phyloP scores from a whole-genome alignment of 2,888 invertebrate species.

The Myopa testacea region DNA sequence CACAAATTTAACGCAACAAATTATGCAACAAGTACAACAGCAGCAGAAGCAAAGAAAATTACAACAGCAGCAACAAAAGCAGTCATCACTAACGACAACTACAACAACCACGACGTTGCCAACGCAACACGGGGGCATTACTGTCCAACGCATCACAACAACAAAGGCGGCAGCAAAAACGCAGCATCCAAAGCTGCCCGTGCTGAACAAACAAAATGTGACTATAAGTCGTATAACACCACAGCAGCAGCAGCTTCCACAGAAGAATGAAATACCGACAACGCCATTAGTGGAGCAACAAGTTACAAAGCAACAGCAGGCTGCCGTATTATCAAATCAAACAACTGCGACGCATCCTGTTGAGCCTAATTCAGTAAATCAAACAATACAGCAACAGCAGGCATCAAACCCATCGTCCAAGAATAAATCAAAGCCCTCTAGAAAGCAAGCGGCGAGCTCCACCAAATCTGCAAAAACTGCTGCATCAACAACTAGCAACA shows the following conservation, averaged over 20 bases:
- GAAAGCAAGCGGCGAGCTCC: constrained; percentile 48
- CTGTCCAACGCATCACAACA: constrained; percentile 60
- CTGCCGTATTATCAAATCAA: background rate
- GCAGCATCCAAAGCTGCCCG: constrained; percentile 53
- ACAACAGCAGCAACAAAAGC: constrained; percentile 48
- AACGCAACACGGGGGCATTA: constrained; percentile 50
- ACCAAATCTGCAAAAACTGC: constrained; percentile 1
- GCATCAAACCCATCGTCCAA: constrained; percentile 47
- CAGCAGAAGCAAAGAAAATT: constrained; percentile 50
- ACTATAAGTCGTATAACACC: constrained; percentile 62
- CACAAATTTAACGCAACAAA: constrained; percentile 55
- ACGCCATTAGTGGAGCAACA: constrained; percentile 47
- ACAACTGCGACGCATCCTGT: constrained; percentile 40
- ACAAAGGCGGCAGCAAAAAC: constrained; percentile 49
- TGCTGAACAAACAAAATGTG: constrained; percentile 63
- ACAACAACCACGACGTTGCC: constrained; percentile 45
- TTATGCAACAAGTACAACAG: constrained; percentile 51
- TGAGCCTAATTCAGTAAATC: constrained; percentile 34
- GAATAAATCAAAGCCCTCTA: constrained; percentile 36
- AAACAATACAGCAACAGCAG: constrained; percentile 46
- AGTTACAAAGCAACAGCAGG: constrained; percentile 42
- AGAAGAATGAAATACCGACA: constrained; percentile 44
- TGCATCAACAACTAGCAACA: background rate
- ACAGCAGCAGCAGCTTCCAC: constrained; percentile 58
- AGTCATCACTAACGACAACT: constrained; percentile 38